Evolutionary conservation across 2,797 vertebrate species (phyloP).

Genomic region (Megalops cyprinoides): DNA sequence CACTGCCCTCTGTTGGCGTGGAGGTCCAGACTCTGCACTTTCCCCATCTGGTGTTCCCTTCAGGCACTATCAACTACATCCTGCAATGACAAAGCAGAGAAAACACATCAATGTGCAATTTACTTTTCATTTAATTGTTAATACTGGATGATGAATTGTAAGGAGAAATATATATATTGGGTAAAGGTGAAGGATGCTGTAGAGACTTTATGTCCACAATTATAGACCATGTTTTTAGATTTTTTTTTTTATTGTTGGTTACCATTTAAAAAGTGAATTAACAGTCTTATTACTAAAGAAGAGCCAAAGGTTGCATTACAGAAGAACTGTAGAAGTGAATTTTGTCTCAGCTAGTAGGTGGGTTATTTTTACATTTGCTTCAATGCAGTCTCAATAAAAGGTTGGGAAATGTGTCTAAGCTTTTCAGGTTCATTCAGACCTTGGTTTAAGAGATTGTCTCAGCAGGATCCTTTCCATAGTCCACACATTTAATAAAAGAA

Average conservation of each 20-base stretch:
- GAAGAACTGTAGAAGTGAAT: neutral
- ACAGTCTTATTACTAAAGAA: neutral
- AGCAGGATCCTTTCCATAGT: neutral
- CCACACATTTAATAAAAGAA: neutral
- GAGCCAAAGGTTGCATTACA: neutral
- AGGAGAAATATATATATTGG: constrained; percentile 10
- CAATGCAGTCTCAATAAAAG: neutral
- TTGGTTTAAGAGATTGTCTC: neutral
- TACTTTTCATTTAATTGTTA: neutral
- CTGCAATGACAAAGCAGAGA: constrained; percentile 3
- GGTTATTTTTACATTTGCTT: no score
- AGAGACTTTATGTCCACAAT: neutral
- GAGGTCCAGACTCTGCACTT: constrained; percentile 11
- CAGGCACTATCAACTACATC: neutral
- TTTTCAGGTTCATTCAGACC: no score
- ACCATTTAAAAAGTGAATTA: neutral
- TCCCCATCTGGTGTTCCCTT: neutral
- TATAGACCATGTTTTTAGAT: neutral
- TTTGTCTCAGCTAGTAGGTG: neutral
- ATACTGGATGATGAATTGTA: constrained; percentile 13
- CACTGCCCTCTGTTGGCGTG: constrained; percentile 12
- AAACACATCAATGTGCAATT: neutral
- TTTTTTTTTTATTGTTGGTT: neutral
- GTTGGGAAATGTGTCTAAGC: neutral
- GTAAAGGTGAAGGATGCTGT: neutral